Conservation (phyloP, 1,140 invertebrate genomes). For the Lamellibrachia luymesi region DNA sequence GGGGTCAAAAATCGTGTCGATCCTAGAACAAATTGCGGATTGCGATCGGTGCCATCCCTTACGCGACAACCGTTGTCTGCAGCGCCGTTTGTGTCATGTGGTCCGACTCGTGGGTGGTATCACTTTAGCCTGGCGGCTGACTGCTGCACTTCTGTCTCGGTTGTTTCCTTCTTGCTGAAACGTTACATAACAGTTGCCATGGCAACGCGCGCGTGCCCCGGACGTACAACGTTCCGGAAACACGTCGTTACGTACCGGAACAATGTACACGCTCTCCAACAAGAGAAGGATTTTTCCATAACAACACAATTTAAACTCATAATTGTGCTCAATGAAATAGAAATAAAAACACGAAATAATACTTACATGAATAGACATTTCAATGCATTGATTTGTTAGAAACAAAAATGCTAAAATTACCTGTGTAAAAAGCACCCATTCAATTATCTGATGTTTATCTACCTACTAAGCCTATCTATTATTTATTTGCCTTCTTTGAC, state of each 20-base stretch:
- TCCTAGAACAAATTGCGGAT: background rate
- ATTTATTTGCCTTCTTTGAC: too few relatives aligned
- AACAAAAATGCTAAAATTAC: too few relatives aligned
- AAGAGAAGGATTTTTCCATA: background rate
- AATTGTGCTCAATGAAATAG: too few relatives aligned
- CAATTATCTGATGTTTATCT: too few relatives aligned
- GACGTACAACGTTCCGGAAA: background rate
- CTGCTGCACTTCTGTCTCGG: background rate
- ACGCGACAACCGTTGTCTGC: too few relatives aligned
- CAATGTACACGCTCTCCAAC: background rate
- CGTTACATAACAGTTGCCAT: background rate
- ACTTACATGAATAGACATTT: too few relatives aligned
- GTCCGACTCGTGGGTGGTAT: background rate
- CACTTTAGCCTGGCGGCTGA: background rate
- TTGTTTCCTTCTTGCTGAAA: background rate
- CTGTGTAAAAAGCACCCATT: too few relatives aligned
- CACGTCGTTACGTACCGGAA: background rate
- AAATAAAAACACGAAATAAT: too few relatives aligned
- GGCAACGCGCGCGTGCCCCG: background rate
- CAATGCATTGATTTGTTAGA: too few relatives aligned
- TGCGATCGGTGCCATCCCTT: background rate
- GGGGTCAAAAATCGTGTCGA: background rate
- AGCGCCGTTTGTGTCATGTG: too few relatives aligned
- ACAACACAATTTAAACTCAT: too few relatives aligned
- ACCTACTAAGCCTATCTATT: too few relatives aligned